These are phyloP conservation scores for Lepidurus arcticus DNA, from an alignment of 1,140 invertebrate species.

Conservation along the genomic window DNA sequence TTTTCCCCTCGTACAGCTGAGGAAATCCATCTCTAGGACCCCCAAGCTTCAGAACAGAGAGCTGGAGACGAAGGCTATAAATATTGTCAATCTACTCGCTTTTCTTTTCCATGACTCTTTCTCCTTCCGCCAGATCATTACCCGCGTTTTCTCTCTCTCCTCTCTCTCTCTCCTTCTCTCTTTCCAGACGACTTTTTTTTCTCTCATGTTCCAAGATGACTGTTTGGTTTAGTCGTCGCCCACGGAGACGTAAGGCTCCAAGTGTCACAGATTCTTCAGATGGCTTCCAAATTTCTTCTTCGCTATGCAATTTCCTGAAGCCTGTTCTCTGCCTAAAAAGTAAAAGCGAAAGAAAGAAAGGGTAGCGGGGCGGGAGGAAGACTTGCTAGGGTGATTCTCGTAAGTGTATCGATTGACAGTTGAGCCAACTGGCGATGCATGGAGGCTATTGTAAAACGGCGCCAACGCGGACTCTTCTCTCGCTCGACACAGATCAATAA, in stretches of 20 bases:
- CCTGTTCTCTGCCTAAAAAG: neutral
- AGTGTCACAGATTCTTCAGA: conserved; percentile 2
- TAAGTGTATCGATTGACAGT: conserved; percentile 19
- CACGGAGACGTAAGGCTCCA: neutral
- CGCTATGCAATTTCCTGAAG: neutral
- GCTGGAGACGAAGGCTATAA: conserved; percentile 15
- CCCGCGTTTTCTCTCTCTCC: neutral
- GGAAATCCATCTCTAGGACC: conserved; percentile 2
- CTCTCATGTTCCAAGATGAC: neutral
- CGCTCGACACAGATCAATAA: conserved; percentile 21
- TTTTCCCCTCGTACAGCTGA: neutral
- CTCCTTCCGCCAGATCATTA: neutral
- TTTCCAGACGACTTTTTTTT: neutral
- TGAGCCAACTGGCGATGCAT: conserved; percentile 21
- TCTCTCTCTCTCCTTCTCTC: neutral
- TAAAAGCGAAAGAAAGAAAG: neutral
- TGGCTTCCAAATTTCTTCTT: conserved; percentile 18
- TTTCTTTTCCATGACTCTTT: neutral
- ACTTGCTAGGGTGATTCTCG: conserved; percentile 18
- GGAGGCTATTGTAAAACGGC: conserved; percentile 15
- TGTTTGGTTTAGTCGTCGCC: neutral
- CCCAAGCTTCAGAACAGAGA: neutral
- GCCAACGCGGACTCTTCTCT: conserved; percentile 16
- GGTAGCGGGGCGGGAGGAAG: neutral
- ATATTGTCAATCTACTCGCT: conserved; percentile 15